phyloP scores from a whole-genome alignment of 1,140 invertebrate species.

The Drosophila mojavensis region DNA sequence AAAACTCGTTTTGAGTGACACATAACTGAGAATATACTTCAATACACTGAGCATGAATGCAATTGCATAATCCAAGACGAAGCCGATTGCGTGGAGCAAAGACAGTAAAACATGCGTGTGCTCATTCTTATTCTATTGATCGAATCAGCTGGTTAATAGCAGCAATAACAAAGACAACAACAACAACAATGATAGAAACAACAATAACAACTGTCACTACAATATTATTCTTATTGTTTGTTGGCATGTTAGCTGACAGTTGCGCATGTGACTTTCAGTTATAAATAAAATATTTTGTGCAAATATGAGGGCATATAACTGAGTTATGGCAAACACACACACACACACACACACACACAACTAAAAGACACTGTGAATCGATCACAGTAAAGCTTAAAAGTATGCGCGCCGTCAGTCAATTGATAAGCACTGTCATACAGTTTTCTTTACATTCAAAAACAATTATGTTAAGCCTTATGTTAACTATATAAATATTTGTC shows the following conservation, averaged over 20 bases:
- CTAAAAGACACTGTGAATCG: constrained; percentile 18
- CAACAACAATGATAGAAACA: constrained; percentile 23
- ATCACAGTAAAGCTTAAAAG: constrained; percentile 46
- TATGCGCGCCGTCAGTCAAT: constrained; percentile 32
- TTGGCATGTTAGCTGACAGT: constrained; percentile 60
- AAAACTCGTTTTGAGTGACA: background rate
- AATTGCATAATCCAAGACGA: background rate
- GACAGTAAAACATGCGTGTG: constrained; percentile 21
- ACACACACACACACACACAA: constrained; percentile 22
- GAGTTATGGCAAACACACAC: constrained; percentile 49
- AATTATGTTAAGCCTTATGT: no score
- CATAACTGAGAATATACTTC: no score
- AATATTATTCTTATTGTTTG: constrained; percentile 20
- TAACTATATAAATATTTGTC: no score
- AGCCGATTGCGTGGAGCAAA: constrained; percentile 6
- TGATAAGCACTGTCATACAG: background rate
- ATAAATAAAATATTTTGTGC: constrained; percentile 55
- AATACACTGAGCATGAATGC: background rate
- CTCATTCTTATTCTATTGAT: constrained; percentile 12
- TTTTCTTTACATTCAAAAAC: constrained; percentile 21
- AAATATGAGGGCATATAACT: constrained; percentile 60
- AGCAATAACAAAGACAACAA: background rate
- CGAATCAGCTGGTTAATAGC: constrained; percentile 24
- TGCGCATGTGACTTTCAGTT: constrained; percentile 64
- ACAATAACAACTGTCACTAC: constrained; percentile 24